These are phyloP conservation scores for Caenorhabditis zanzibari DNA, from an alignment of 2,888 invertebrate species.

Conservation along the genomic window DNA sequence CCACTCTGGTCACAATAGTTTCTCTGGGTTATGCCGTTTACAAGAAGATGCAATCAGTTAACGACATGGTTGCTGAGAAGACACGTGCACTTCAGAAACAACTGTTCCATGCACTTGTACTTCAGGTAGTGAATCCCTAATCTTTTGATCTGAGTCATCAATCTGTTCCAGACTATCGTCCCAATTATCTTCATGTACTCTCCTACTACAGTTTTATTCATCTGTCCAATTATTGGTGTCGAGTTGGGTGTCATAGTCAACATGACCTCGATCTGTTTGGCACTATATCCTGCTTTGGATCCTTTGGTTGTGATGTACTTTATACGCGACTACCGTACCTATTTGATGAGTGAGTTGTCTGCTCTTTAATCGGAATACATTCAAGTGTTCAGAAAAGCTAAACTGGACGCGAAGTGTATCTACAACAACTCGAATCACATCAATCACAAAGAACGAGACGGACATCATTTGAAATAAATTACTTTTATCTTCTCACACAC, in stretches of 20 bases:
- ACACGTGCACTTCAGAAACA: slow-evolving; percentile 47
- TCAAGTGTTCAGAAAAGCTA: slow-evolving; percentile 36
- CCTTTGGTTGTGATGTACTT: slow-evolving; percentile 59
- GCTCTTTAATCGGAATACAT: not conserved
- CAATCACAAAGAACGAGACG: slow-evolving; percentile 38
- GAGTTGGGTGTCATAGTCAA: slow-evolving; percentile 49
- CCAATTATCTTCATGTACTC: slow-evolving; percentile 59
- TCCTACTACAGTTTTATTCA: slow-evolving; percentile 46
- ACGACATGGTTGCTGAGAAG: slow-evolving; percentile 39
- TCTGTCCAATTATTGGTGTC: slow-evolving; percentile 46
- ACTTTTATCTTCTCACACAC: not conserved
- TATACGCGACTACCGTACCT: slow-evolving; percentile 50
- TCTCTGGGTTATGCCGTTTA: slow-evolving; percentile 43
- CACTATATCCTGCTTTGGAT: slow-evolving; percentile 60
- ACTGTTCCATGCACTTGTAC: slow-evolving; percentile 53
- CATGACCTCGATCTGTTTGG: slow-evolving; percentile 49
- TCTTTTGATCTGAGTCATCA: not conserved
- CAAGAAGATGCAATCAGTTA: slow-evolving; percentile 51
- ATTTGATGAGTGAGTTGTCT: slow-evolving; percentile 39
- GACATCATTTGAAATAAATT: slow-evolving; percentile 49
- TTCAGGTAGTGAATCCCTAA: slow-evolving; percentile 27
- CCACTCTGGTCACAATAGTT: slow-evolving; percentile 49
- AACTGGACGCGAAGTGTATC: slow-evolving; percentile 23
- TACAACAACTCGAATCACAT: slow-evolving; percentile 29
- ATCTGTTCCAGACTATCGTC: slow-evolving; percentile 28